These are phyloP conservation scores for Druon quercuslanigerum DNA, from an alignment of 1,140 invertebrate species.

Conservation along the genomic window DNA sequence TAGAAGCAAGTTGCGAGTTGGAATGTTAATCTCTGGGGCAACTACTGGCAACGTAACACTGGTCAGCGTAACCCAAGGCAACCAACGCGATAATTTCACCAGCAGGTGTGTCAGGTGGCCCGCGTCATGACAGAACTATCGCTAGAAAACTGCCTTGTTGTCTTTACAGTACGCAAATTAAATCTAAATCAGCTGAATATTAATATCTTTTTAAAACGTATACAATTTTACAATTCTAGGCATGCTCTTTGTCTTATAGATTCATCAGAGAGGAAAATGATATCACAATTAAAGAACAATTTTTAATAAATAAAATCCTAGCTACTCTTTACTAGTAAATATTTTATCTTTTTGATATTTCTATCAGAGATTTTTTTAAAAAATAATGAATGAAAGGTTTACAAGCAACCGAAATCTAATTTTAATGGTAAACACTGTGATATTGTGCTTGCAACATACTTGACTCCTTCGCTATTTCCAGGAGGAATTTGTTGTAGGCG, in stretches of 20 bases:
- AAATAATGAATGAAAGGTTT: background rate
- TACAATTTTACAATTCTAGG: no score
- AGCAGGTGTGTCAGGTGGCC: conserved; percentile 30
- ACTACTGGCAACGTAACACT: conserved; percentile 23
- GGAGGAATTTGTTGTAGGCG: conserved; percentile 25
- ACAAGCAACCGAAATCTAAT: background rate
- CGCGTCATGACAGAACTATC: conserved; percentile 21
- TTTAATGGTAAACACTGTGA: conserved; percentile 22
- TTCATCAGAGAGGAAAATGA: no score
- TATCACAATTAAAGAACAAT: no score
- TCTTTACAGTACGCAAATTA: background rate
- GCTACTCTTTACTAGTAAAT: no score
- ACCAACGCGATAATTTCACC: conserved; percentile 22
- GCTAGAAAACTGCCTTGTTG: conserved; percentile 1
- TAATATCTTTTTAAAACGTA: no score
- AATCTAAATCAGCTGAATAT: background rate
- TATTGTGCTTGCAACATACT: conserved; percentile 18
- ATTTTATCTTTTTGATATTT: no score
- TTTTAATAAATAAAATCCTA: no score
- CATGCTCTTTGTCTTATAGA: no score
- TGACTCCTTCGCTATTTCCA: conserved; percentile 25
- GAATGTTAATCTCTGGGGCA: conserved; percentile 23
- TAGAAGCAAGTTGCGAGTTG: conserved; percentile 14
- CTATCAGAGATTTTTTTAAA: background rate
- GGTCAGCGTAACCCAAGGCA: conserved; percentile 17